Evolutionary conservation across 2,888 invertebrate species (phyloP).

Genomic region (Campopleginae sp.): DNA sequence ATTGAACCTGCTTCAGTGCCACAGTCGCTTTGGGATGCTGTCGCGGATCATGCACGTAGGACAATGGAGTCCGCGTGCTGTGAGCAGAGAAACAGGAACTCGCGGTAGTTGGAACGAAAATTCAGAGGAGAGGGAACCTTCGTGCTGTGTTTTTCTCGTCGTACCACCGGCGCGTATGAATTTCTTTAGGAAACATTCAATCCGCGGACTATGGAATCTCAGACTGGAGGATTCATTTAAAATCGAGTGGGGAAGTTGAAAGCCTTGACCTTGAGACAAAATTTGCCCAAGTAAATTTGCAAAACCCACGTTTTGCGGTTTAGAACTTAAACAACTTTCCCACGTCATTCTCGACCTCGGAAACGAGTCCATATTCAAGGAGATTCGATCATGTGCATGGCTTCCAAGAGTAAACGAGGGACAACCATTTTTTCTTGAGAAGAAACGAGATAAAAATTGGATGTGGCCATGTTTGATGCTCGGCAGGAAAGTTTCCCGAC

Average conservation of each 20-base stretch:
- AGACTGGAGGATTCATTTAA: neutral
- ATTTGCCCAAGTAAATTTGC: neutral
- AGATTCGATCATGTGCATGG: no score
- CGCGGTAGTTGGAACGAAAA: conserved; percentile 64
- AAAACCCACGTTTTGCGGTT: neutral
- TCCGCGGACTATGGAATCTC: neutral
- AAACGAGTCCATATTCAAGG: neutral
- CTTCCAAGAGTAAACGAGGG: no score
- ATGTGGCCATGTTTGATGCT: neutral
- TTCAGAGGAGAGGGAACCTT: conserved; percentile 59
- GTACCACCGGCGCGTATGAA: no score
- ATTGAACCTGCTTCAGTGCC: neutral
- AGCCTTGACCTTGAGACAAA: neutral
- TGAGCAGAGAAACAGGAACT: conserved; percentile 81
- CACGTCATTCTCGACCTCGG: neutral
- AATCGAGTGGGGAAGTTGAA: no score
- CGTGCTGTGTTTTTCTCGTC: conserved; percentile 10
- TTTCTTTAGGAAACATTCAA: neutral
- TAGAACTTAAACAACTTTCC: neutral
- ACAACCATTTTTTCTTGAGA: neutral
- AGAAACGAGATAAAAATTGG: no score
- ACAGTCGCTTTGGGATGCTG: conserved; percentile 9
- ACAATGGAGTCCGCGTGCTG: conserved; percentile 80
- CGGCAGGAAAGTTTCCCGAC: neutral
- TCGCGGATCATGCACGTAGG: conserved; percentile 74